Evolutionary conservation across 2,113 vertebrate genomes (phyloP), one percentile per base, ranked within the genome.

Genomic region (Thryonomys swinderianus): DNA sequence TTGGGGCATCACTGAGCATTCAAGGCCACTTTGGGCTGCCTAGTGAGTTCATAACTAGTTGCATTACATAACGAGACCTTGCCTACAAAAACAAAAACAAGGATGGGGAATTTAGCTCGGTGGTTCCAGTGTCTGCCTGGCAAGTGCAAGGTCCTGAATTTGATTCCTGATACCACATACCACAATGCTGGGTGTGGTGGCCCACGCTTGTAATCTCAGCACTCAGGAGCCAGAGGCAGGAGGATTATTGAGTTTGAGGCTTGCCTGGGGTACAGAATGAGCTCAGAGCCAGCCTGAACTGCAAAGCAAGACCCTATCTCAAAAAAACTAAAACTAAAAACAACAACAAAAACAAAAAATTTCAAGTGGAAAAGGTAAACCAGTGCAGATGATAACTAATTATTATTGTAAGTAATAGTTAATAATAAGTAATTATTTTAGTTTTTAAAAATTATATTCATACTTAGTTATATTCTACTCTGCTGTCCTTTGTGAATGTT

Each of bases 401-500:
- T 82, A 62, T 78, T 85, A 13, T 85, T 80, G 4, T 6, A 18
- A 57, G 20, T 57, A 57, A 57, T 51, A 51, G 48, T 51, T 57
- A 57, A 55, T 55, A 55, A 14, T 55, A 55, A 55, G 53, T 55
- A 55, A 55, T 57, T 69, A 69, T 69, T 37, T n/a, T 37, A 71
- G 9, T 45, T 73, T 90, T 78, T 30, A 16, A 91, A 87, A 81
- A 25, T n/a, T 40, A 59, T 90, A 34, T 82, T 94, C 37, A 88
- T 64, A 30, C 27, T 94, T 86, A 59, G 25, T 51, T 93, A 57
- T 87, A 73, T 82, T 40, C 40, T 5, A 84, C 18, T 90, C 13
- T 76, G 30, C 37, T 93, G n/a, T 57, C 61, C 40, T 84, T 93
- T 80, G 76, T 90, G 30, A 96, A 84, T 79, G 66, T 88, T 59